Evolutionary conservation across 2,888 invertebrate genomes (phyloP), one percentile per base, ranked within the genome.

Genomic region (Beris morrisii): DNA sequence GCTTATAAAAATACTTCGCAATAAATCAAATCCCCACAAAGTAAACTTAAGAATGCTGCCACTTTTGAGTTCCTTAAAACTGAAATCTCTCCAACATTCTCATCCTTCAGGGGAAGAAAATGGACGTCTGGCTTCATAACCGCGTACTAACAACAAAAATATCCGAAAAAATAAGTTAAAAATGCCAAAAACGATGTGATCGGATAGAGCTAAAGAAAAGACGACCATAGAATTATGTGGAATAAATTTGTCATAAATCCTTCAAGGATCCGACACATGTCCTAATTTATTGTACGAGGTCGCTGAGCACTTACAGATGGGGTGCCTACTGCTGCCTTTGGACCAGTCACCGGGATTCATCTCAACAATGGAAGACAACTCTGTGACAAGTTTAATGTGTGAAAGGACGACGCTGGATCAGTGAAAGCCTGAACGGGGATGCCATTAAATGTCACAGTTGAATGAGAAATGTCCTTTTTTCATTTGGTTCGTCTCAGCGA

Each of bases 241-340:
- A 71, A 71, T 71, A 71, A 71, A 70, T 70, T 71, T 69, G 69
- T 71, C 70, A 71, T 71, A 71, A 71, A 71, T 71, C 71, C 69
- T 69, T 71, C 71, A 71, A 58, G 65, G 52, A 66, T 68, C 68
- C 66, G 70, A 70, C 71, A 71, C 65, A 69, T 69, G 69, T 71
- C 70, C 68, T 68, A 70, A 71, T 70, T 70, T 71, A 69, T 71
- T 70, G 69, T 70, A 56, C 30, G 56, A 65, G 65, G 65, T 65
- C 65, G 65, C 54, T 65, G 65, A 56, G 63, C 61, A 63, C 61
- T 67, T 67, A 61, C 68, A 61, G 48, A 68, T 68, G 68, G 65
- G 65, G 65, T 68, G 68, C 61, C 55, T 54, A 54, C 66, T 61
- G n/a, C 50, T 38, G 38, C 38, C 38, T 38, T 7, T 38, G 38